Base-by-base conservation (phyloP, 2,888 invertebrate species). In the Dinocampus coccinellae region DNA sequence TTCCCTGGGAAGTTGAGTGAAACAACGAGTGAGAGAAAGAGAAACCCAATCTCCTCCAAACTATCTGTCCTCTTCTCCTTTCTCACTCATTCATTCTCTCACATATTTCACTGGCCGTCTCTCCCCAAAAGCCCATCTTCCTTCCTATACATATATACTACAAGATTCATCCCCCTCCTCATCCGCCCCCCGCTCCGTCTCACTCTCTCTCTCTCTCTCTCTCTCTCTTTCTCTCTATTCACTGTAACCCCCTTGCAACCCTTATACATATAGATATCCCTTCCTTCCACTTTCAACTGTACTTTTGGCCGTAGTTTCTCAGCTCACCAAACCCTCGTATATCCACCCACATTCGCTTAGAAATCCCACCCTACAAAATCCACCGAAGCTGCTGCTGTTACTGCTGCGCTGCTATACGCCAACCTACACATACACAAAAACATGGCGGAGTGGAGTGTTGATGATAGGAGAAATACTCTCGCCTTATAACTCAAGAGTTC, bases 361-460 rank as follows among this genome's bases (percentile, higher is more conserved):
- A 58, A 74, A 78, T 79, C 77, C 79, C 79, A 79, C 79, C 73
- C 78, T 78, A 76, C 78, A 79, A 82, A 78, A 78, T 47, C 78
- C 77, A 74, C 78, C 77, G 77, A 80, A 75, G 53, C 64, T 64
- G 52, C 73, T 72, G 73, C 75, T 71, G 73, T 69, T 69, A 73
- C 63, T 34, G 68, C 67, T 68, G 57, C 60, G 63, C 65, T 69
- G 72, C 81, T 72, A 72, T 74, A 77, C 76, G 74, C 75, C 75
- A 74, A 73, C 75, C 70, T 78, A 73, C 78, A 77, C 78, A 80
- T 77, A 78, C 79, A 77, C 78, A 74, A 82, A 83, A 84, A 83
- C 80, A 84, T 82, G 80, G 81, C 83, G 78, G 76, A 80, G 76
- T 79, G n/a, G n/a, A n/a, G 58, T 47, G 47, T 16, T 6, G 65